Conservation (phyloP, 2,113 vertebrate genomes). For the Nothobranchius kuhntae region DNA sequence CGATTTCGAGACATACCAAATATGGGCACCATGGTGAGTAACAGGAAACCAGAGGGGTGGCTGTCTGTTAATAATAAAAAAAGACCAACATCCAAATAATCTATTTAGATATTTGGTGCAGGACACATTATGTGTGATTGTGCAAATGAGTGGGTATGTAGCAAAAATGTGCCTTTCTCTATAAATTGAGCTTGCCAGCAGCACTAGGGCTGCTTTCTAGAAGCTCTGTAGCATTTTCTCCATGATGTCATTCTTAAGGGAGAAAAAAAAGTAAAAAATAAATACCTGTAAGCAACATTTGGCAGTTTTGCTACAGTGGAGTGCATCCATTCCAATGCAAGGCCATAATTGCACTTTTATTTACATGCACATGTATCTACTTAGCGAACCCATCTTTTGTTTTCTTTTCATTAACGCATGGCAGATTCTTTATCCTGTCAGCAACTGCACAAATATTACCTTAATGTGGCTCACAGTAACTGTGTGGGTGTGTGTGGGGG, state of each 20-base stretch:
- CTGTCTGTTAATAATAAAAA: conserved; percentile 52
- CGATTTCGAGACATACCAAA: conserved; percentile 99
- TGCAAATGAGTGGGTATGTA: conserved; percentile 68
- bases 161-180: conserved; percentile 53
- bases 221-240: conserved; percentile 46
- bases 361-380: conserved; percentile 75
- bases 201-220: conserved; percentile 35
- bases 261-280: conserved; percentile 4
- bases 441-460: conserved; percentile 58
- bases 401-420: conserved; percentile 74
- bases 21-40: conserved; percentile 99
- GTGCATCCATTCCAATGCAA: conserved; percentile 78
- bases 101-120: conserved; percentile 74
- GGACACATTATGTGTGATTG: conserved; percentile 68
- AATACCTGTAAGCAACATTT: conserved; percentile 30
- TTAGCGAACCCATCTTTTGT: conserved; percentile 73
- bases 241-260: conserved; percentile 54
- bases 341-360: conserved; percentile 78
- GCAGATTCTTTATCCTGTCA: conserved; percentile 70
- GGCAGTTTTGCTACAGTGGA: conserved; percentile 62
- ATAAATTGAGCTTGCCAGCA: conserved; percentile 35
- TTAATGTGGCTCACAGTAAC: conserved; percentile 34
- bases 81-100: conserved; percentile 47
- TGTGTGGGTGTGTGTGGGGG: background rate
- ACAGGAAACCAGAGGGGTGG: conserved; percentile 72